These are phyloP conservation scores for Phylloscopus collybita DNA, from an alignment of 2,797 vertebrate genomes.

Conservation along the genomic window DNA sequence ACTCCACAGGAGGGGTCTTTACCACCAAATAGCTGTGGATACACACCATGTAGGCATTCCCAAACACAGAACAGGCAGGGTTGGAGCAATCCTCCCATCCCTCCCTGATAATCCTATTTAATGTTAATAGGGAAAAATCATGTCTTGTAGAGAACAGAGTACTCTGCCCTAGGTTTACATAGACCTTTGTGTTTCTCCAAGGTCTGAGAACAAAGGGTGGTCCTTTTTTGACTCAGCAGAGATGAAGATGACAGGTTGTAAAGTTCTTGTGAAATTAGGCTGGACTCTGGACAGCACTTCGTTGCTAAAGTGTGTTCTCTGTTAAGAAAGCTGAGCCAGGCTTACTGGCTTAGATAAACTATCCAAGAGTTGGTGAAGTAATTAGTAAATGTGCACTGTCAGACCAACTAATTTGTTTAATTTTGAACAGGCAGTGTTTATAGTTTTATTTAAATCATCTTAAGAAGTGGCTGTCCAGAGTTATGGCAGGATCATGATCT, in stretches of 20 bases:
- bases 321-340: background rate
- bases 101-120: background rate
- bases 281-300: background rate
- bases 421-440: conserved; percentile 17
- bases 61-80: background rate
- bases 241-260: background rate
- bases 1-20: background rate
- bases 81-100: background rate
- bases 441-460: conserved; percentile 33
- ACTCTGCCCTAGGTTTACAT: background rate
- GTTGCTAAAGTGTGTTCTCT: background rate
- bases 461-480: conserved; percentile 16
- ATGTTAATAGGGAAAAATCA: background rate
- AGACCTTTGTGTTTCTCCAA: background rate
- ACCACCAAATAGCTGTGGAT: background rate
- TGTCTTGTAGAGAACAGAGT: background rate
- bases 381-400: conserved; percentile 28
- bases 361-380: background rate
- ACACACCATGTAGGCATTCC: background rate
- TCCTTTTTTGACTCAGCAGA: background rate
- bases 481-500: background rate
- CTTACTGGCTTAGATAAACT: conserved; percentile 35
- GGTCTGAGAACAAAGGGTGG: background rate
- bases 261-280: background rate
- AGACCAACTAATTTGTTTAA: conserved; percentile 34